Evolutionary conservation across 37 sponge, comb jelly and placozoan genomes (phyloP), one percentile per base, ranked within the genome.

Genomic region (Crambe crambe): DNA sequence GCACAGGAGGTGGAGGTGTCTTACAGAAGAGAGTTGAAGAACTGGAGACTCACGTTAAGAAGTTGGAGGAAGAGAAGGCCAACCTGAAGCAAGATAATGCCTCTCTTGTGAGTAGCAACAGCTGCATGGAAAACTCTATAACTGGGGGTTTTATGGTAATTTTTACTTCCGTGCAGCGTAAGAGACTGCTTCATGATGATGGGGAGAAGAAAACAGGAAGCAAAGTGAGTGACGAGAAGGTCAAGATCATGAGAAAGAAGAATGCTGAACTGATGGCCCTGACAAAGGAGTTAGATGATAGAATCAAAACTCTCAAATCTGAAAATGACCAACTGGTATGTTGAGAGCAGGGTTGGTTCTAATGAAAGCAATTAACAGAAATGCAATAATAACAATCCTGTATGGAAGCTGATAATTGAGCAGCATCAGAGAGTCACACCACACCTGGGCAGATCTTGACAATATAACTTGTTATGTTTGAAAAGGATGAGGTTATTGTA

Each of bases 311-410:
- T 37, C 67, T 92, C 29, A 79, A 84, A 37, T 18, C 36, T 36
- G 92, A 92, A 36, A 83, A 92, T 31, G 88, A 87, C 12, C 79
- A 83, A 32, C 76, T 92, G 74, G 91, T 91, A 59, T 56, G 66
- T 73, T 37, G 17, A 39, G n/a, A n/a, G n/a, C n/a, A n/a, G n/a
- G n/a, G n/a, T n/a, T n/a, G n/a, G n/a, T n/a, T n/a, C n/a, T n/a
- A n/a, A n/a, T n/a, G n/a, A n/a, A n/a, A n/a, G n/a, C n/a, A n/a
- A n/a, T n/a, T n/a, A n/a, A n/a, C n/a, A n/a, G n/a, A n/a, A n/a
- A n/a, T n/a, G n/a, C n/a, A n/a, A n/a, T n/a, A n/a, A n/a, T n/a
- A n/a, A n/a, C n/a, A n/a, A n/a, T n/a, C n/a, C n/a, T n/a, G n/a
- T n/a, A n/a, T n/a, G n/a, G n/a, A n/a, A n/a, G n/a, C n/a, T n/a